Conservation (phyloP, 2,113 vertebrate species). For the Phylloscopus whistleri region DNA sequence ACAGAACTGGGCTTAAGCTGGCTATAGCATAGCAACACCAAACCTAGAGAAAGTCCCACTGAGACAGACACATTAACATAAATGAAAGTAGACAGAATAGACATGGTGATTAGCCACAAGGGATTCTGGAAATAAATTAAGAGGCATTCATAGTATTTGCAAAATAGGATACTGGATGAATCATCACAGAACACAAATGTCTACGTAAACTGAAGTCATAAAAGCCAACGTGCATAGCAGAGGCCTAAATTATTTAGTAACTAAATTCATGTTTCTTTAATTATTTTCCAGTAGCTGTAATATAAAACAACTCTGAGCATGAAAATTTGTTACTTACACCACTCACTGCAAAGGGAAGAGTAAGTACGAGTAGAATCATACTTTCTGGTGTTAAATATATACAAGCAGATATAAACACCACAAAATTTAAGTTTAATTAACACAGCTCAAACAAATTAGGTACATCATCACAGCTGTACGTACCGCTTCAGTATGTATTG, state of each 20-base stretch:
- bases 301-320: neutral
- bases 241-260: neutral
- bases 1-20: neutral
- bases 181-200: neutral
- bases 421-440: neutral
- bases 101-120: neutral
- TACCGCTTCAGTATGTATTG: slow-evolving; percentile 96
- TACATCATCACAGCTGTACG: slow-evolving; percentile 63
- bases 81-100: neutral
- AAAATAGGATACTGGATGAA: neutral
- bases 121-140: neutral
- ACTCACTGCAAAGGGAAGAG: neutral
- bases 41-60: neutral
- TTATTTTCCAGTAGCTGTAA: neutral
- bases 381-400: neutral
- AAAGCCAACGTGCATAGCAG: neutral
- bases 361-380: neutral
- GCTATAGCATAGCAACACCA: neutral
- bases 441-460: neutral
- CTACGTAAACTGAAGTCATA: neutral
- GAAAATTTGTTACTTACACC: neutral
- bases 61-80: neutral
- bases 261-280: neutral
- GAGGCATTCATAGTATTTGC: neutral
- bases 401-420: rapidly evolving